Base-by-base conservation (phyloP, 1,140 invertebrate species). In the Solenopsis fugax region DNA sequence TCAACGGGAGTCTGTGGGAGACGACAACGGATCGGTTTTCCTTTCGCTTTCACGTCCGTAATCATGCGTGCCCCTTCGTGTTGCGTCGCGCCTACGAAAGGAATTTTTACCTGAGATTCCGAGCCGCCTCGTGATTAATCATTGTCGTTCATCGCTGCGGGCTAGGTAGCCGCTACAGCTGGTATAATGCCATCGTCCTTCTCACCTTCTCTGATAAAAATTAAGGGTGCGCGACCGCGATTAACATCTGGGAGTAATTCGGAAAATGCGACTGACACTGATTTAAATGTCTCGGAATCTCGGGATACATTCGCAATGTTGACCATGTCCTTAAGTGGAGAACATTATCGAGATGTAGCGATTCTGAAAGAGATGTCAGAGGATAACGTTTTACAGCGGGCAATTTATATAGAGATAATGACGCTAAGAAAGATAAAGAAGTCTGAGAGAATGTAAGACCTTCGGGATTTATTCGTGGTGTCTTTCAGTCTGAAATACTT, bases 121-220 rank as follows among this genome's bases (percentile, higher is more conserved):
- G 76, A n/a, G 16, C n/a, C 48, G 29, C 6, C 58, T 52, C 16
- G 10, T 78, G 78, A 90, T 90, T 90, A 90, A 90, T 90, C 65
- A 73, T 64, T 48, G 41, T 45, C 41, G 71, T 84, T 87, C 54
- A 56, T 18, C 41, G 64, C 69, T 77, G 52, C 45, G 37, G 77
- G 71, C 82, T 16, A 75, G 73, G 73, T 82, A 84, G 73, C 52
- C 41, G 50, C 34, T 34, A 65, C 58, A 52, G 37, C 48, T 52
- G 29, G 41, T 24, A 58, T 3, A 29, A 29, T 41, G 41, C 34
- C 56, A 5, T 41, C 50, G 67, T 10, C 72, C 41, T 21, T 37
- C 60, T 34, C 81, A 78, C 60, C 56, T 69, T 87, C 52, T 50
- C 72, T 64, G 64, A 77, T 41, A 24, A 82, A 81, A 77, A 60